Evolutionary conservation across 2,888 invertebrate species (phyloP).

Genomic region (Latheticus oryzae): DNA sequence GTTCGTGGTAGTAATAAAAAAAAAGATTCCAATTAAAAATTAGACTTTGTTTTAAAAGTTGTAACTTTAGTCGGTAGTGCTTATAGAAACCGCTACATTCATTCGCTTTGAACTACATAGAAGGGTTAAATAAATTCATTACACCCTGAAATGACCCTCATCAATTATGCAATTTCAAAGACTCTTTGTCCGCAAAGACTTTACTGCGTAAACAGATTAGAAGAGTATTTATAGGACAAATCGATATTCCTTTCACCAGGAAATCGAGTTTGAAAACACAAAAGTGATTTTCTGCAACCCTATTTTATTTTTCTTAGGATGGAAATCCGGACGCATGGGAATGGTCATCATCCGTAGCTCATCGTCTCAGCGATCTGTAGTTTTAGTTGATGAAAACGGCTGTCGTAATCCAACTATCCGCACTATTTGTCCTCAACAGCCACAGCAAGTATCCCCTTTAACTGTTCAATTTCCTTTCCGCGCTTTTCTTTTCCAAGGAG

Average conservation of each 20-base stretch:
- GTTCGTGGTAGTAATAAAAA: conserved; percentile 3
- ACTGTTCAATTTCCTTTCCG: conserved; percentile 64
- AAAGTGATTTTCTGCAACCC: too few relatives aligned
- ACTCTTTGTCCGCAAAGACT: conserved; percentile 8
- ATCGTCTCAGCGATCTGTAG: conserved; percentile 57
- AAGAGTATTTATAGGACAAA: conserved; percentile 11
- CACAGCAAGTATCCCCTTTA: conserved; percentile 62
- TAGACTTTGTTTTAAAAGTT: too few relatives aligned
- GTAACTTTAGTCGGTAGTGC: too few relatives aligned
- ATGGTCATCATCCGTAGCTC: conserved; percentile 65
- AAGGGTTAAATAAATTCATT: too few relatives aligned
- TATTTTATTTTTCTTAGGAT: conserved; percentile 58
- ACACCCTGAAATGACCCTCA: too few relatives aligned
- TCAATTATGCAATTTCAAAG: conserved; percentile 8
- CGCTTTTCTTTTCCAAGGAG: conserved; percentile 72
- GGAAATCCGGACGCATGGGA: conserved; percentile 69
- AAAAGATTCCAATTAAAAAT: neutral
- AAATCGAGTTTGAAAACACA: too few relatives aligned
- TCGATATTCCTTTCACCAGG: too few relatives aligned
- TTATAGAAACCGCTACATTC: too few relatives aligned
- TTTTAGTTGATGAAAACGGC: conserved; percentile 65
- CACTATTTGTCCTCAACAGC: conserved; percentile 65
- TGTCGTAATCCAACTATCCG: conserved; percentile 67
- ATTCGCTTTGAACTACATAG: too few relatives aligned
- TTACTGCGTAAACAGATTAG: conserved; percentile 21